A percentile compares a stretch with the other conserved stretches of the same genome.
phyloP scores from a whole-genome alignment of 2,888 invertebrate species.

The Sepiola atlantica region DNA sequence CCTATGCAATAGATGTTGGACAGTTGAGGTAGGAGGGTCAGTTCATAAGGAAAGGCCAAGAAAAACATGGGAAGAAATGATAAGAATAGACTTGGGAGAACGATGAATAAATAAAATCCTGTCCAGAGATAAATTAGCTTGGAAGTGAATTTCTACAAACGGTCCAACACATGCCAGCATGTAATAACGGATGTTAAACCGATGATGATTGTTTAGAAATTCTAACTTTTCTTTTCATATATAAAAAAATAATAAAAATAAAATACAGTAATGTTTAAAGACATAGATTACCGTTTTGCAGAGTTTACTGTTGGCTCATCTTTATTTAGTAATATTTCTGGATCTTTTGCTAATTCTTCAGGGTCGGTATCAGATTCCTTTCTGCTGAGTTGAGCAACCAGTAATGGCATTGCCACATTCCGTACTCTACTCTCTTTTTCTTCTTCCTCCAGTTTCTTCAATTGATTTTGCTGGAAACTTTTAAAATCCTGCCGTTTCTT shows the following conservation, averaged over 20 bases:
- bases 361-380: background rate
- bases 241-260: background rate
- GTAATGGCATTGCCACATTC: background rate
- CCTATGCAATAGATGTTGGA: no score
- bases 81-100: no score
- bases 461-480: constrained; percentile 32
- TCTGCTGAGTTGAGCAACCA: background rate
- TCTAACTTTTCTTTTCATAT: background rate
- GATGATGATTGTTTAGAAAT: background rate
- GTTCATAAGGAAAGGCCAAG: no score
- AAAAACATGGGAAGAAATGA: no score
- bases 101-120: no score
- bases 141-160: no score
- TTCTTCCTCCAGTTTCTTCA: background rate
- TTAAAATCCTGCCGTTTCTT: constrained; percentile 37
- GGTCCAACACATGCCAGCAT: no score
- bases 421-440: background rate
- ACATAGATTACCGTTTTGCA: background rate
- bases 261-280: background rate
- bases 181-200: no score
- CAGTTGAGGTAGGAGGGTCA: no score
- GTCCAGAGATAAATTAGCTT: no score
- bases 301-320: constrained; percentile 49
- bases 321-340: constrained; percentile 49
- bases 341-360: background rate